These are phyloP conservation scores for Caligus rogercresseyi DNA, from an alignment of 1,140 invertebrate genomes.

Conservation along the genomic window DNA sequence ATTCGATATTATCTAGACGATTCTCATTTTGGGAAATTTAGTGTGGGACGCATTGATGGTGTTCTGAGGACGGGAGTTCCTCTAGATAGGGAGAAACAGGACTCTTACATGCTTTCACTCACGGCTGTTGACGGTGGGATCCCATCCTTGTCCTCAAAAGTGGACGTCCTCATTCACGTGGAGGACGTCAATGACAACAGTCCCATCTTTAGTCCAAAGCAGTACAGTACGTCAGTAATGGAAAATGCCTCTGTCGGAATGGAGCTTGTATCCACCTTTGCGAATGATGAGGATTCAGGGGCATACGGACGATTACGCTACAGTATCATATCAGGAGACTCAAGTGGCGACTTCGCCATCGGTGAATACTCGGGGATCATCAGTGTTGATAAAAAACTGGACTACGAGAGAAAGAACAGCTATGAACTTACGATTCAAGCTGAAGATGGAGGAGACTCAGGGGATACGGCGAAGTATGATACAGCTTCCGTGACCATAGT, in stretches of 20 bases:
- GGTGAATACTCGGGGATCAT: constrained; percentile 73
- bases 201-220: constrained; percentile 67
- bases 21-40: constrained; percentile 43
- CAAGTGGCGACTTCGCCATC: constrained; percentile 71
- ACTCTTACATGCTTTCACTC: constrained; percentile 59
- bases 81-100: constrained; percentile 62
- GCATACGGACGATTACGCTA: constrained; percentile 70
- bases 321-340: constrained; percentile 67
- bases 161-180: constrained; percentile 50
- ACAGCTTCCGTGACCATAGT: constrained; percentile 42
- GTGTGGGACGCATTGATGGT: constrained; percentile 68
- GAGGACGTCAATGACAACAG: constrained; percentile 86
- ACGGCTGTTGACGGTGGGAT: constrained; percentile 73
- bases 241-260: constrained; percentile 86
- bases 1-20: constrained; percentile 59
- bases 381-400: constrained; percentile 68
- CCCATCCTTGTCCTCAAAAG: constrained; percentile 50
- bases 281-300: constrained; percentile 75
- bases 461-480: constrained; percentile 33
- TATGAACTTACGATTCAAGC: constrained; percentile 66
- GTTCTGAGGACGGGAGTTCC: constrained; percentile 55
- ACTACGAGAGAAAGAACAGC: constrained; percentile 67
- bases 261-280: constrained; percentile 70
- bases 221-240: constrained; percentile 65
- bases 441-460: constrained; percentile 59